Evolutionary conservation across 1,140 invertebrate genomes (phyloP).

Genomic region (Mercenaria mercenaria): DNA sequence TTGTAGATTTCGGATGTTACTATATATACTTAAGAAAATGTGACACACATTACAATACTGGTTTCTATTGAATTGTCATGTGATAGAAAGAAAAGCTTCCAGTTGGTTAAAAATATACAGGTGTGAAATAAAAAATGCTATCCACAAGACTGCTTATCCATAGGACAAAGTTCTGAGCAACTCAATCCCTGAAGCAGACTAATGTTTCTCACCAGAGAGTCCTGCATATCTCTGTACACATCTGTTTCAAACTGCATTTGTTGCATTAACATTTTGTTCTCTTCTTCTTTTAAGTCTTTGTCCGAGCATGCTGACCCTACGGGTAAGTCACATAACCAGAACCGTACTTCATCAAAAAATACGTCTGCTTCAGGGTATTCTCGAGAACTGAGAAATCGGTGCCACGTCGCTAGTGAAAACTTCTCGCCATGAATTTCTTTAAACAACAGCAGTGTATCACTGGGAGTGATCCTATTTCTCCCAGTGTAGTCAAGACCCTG

Average conservation of each 20-base stretch:
- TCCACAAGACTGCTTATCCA: too few species aligned
- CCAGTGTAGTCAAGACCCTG: slow-evolving; percentile 79
- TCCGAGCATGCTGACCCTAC: slow-evolving; percentile 70
- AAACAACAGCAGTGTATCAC: slow-evolving; percentile 79
- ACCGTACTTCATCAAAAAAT: slow-evolving; percentile 81
- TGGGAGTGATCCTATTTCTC: slow-evolving; percentile 75
- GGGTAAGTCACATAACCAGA: slow-evolving; percentile 79
- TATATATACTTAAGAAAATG: too few species aligned
- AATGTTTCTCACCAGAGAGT: slow-evolving; percentile 17
- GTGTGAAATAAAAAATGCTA: too few species aligned
- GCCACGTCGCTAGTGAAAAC: slow-evolving; percentile 82
- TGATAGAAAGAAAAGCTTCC: too few species aligned
- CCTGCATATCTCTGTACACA: slow-evolving; percentile 11
- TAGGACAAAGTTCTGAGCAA: too few species aligned
- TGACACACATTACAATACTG: too few species aligned
- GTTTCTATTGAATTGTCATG: too few species aligned
- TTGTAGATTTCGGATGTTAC: too few species aligned
- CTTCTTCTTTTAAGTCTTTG: slow-evolving; percentile 76
- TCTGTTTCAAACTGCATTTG: slow-evolving; percentile 62
- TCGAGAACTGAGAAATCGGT: slow-evolving; percentile 76
- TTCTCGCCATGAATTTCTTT: slow-evolving; percentile 81
- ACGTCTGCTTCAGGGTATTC: slow-evolving; percentile 74
- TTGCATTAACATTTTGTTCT: slow-evolving; percentile 64
- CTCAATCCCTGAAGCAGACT: too few species aligned
- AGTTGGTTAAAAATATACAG: too few species aligned